phyloP scores from a whole-genome alignment of 2,113 vertebrate species.

The Himantopus leucocephalus region DNA sequence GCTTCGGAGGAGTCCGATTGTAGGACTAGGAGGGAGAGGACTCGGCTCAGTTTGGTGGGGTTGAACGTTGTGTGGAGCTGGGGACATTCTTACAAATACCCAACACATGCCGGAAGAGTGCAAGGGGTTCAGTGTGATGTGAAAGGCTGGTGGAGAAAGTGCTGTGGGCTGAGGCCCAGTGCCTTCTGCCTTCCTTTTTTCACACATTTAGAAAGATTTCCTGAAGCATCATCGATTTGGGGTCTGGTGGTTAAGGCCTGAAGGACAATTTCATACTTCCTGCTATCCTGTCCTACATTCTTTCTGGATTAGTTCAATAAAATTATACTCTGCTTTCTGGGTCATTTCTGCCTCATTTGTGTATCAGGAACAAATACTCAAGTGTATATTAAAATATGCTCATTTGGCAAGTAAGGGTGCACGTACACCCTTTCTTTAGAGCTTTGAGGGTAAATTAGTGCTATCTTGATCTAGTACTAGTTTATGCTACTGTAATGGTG shows the following conservation, averaged over 20 bases:
- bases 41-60: neutral
- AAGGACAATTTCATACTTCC: slow-evolving; percentile 26
- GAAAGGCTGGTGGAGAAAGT: neutral
- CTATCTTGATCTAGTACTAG: neutral
- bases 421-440: neutral
- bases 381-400: neutral
- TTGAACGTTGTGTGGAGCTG: neutral
- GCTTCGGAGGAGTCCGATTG: neutral
- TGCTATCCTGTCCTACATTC: neutral
- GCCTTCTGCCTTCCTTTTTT: neutral
- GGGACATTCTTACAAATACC: neutral
- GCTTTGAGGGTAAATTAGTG: neutral
- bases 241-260: neutral
- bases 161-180: neutral
- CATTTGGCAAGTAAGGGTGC: neutral
- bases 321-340: neutral
- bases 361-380: neutral
- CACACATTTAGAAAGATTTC: neutral
- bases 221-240: neutral
- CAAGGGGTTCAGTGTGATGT: neutral
- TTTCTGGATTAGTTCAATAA: slow-evolving; percentile 36
- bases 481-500: neutral
- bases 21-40: neutral
- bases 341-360: neutral
- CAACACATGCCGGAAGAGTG: neutral